A percentile compares a stretch with the other conserved stretches of the same genome.
Evolutionary conservation across 2,797 vertebrate species (phyloP).

Genomic region (Sebastes hubbsi): DNA sequence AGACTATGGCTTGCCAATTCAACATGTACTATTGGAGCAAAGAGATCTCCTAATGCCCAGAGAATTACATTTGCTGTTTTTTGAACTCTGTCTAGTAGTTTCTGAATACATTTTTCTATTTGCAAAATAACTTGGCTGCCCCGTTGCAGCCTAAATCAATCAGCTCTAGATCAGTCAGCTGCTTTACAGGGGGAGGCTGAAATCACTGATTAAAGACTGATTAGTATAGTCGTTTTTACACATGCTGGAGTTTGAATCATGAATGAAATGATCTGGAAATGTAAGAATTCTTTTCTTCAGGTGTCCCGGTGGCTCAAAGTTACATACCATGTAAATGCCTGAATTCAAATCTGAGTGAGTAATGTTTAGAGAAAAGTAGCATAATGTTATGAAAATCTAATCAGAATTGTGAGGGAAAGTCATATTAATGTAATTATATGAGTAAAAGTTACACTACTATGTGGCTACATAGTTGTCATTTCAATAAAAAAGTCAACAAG

Average conservation of each 20-base stretch:
- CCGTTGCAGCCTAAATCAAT: not conserved
- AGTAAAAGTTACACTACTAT: too few relatives aligned
- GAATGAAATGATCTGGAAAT: not conserved
- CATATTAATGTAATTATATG: not conserved
- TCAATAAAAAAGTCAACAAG: too few relatives aligned
- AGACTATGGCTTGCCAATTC: constrained; percentile 40
- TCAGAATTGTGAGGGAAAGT: not conserved
- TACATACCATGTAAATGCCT: not conserved
- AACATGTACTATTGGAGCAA: constrained; percentile 12
- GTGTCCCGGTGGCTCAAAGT: not conserved
- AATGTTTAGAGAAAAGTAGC: not conserved
- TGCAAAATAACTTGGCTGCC: not conserved
- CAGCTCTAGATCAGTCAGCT: not conserved
- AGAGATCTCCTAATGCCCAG: constrained; percentile 6
- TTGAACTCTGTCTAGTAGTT: constrained; percentile 3
- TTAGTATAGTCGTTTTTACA: not conserved
- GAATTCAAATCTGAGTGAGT: not conserved
- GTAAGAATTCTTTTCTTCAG: not conserved
- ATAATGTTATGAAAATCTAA: not conserved
- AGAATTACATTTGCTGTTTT: constrained; percentile 2
- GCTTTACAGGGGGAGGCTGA: not conserved
- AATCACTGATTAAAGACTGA: not conserved
- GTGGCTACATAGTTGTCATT: too few relatives aligned
- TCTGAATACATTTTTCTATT: constrained; percentile 5
- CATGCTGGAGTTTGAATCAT: not conserved